A percentile compares a stretch with the other conserved stretches of the same genome.
Conservation (phyloP, 2,888 invertebrate genomes). For the Phania funesta region DNA sequence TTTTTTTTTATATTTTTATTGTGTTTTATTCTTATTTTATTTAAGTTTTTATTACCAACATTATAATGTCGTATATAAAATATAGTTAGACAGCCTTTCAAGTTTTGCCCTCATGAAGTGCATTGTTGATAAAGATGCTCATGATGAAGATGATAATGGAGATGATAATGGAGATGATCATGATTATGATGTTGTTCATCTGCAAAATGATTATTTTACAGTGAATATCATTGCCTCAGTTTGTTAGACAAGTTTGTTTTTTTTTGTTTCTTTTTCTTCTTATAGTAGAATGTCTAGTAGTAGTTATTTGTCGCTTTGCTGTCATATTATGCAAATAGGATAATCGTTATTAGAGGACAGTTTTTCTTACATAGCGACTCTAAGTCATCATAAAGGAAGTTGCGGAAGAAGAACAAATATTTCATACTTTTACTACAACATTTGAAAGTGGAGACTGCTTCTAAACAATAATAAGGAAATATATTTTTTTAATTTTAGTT, state of each 20-base stretch:
- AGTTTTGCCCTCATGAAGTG: constrained; percentile 41
- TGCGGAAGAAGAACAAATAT: constrained; percentile 16
- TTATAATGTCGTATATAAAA: constrained; percentile 61
- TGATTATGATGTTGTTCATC: constrained; percentile 3
- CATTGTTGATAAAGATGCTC: constrained; percentile 29
- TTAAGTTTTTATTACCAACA: constrained; percentile 59
- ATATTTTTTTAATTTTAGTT: constrained; percentile 18
- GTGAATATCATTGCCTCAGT: constrained; percentile 36
- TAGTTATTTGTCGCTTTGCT: constrained; percentile 70
- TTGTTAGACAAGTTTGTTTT: constrained; percentile 22
- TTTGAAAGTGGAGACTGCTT: constrained; percentile 1
- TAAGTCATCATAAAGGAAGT: constrained; percentile 45
- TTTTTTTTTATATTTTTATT: constrained; percentile 2
- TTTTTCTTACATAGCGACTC: constrained; percentile 49
- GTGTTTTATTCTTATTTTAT: constrained; percentile 36
- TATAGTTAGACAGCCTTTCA: constrained; percentile 64
- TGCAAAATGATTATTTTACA: constrained; percentile 29
- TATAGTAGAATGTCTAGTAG: constrained; percentile 46
- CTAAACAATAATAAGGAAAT: constrained; percentile 32
- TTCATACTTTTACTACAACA: constrained; percentile 1
- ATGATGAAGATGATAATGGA: constrained; percentile 5
- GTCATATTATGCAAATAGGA: constrained; percentile 71
- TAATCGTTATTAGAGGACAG: constrained; percentile 69
- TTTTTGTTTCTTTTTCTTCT: neutral
- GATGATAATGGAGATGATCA: constrained; percentile 11